Evolutionary conservation across 1,140 invertebrate genomes (phyloP), one percentile per base, ranked within the genome.

Genomic region (Andricus grossulariae): DNA sequence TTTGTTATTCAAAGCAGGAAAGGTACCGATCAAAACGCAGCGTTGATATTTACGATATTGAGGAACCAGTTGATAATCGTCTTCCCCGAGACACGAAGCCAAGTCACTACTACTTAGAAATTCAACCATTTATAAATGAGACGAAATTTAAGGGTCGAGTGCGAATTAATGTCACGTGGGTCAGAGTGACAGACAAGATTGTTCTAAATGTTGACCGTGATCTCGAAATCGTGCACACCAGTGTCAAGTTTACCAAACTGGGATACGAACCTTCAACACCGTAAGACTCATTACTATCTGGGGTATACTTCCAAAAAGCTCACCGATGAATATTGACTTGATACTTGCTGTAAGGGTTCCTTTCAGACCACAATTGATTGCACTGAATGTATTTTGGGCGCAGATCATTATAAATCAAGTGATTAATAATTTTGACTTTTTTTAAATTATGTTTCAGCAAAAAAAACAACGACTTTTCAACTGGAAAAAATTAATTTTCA

Each of bases 121-220:
- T 95, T 13, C 92, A 94, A 73, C 94, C 94, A 0, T 93, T 92
- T 71, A 86, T 93, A 0, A 91, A 92, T 50, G 91, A 94, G 60
- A 91, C 91, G 0, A 88, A 92, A 3, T 95, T 94, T 82, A 92
- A 90, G 55, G 95, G 94, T 15, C 85, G 89, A 52, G 92, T 95
- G 0, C 91, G 90, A 75, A 94, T 95, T 54, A 93, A 94, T 78
- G 86, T 94, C 12, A 93, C 90, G 0, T 94, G 93, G 92, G 85
- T 90, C 8, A 85, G 91, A 16, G 88, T 92, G 12, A 91, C 93
- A 8, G 92, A 94, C 79, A 92, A 92, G 77, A 93, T 95, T 57
- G 92, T 85, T 1, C 82, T 95, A 0, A 94, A 95, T 84, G 92
- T 92, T n/a, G 92, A 94, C 79, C 92, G 92, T 54, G 92, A 94